Conservation (phyloP, 64 coral and sea anemone genomes). For the Hydrozoanthus tunicans region DNA sequence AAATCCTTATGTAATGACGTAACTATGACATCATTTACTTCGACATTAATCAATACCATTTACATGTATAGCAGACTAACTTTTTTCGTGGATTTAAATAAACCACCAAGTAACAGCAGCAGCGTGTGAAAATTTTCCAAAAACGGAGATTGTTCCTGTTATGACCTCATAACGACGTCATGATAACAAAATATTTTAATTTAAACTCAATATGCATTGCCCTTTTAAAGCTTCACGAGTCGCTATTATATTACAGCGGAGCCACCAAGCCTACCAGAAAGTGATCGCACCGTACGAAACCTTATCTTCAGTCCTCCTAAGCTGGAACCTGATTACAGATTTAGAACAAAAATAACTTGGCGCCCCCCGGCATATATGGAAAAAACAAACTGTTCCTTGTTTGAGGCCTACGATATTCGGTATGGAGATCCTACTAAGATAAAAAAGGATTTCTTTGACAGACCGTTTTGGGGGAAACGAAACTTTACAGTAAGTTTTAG, state of each 20-base stretch:
- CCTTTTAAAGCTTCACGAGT: no score
- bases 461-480: not conserved
- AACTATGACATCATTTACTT: no score
- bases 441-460: not conserved
- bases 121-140: no score
- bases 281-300: not conserved
- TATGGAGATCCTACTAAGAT: constrained; percentile 12
- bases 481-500: not conserved
- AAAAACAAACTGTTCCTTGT: constrained; percentile 36
- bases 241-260: not conserved
- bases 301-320: not conserved
- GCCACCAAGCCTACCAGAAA: not conserved
- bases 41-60: no score
- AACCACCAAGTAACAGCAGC: no score
- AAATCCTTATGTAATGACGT: no score
- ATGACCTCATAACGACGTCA: no score
- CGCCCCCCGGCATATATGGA: constrained; percentile 14
- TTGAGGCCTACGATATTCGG: not conserved
- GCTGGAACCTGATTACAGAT: constrained; percentile 13
- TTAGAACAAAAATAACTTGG: constrained; percentile 31
- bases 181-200: no score
- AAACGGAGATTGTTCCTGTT: no score
- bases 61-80: no score
- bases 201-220: no score
- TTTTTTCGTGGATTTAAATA: no score